Evolutionary conservation across 2,888 invertebrate species (phyloP), one percentile per base, ranked within the genome.

Genomic region (Agrochola circellaris): DNA sequence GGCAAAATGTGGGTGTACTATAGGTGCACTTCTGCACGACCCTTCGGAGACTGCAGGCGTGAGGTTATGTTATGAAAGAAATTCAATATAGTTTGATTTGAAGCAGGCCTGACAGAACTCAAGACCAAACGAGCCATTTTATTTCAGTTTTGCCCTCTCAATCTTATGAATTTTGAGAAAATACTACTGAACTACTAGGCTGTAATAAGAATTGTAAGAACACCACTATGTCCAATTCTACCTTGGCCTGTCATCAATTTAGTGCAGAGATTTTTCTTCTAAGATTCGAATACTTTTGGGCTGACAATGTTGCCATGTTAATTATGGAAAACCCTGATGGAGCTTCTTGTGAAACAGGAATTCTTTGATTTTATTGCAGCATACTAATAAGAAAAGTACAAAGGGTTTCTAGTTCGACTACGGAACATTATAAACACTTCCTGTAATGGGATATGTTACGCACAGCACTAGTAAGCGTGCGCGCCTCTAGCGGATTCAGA

Each of bases 31-130:
- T 38, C 38, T 38, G 38, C 38, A 0, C 7, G 7, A 38, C 7
- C 38, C 38, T 38, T 38, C 38, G 38, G 7, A 7, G 7, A 38
- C 6, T 38, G 4, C 38, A 7, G 7, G 38, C 7, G 38, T 38
- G 4, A 38, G 38, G 38, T 38, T 38, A 38, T 38, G 38, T 38
- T 38, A 38, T 38, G 38, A 7, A 51, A 11, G 23, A 56, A 56
- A 61, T 67, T 58, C 62, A 67, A 75, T 73, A 70, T 64, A 1
- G 66, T 67, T 23, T 62, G 26, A n/a, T 56, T 56, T 73, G 73
- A 73, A 38, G 69, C 51, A 74, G 83, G 82, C 13, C 69, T 66
- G 72, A 64, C 60, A 58, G 48, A 60, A 56, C 26, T 56, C n/a
- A 38, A 62, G 58, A 38, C 38, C n/a, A 45, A 6, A 54, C 17